Evolutionary conservation across 2,113 vertebrate species (phyloP).

Genomic region (Callipepla squamata): DNA sequence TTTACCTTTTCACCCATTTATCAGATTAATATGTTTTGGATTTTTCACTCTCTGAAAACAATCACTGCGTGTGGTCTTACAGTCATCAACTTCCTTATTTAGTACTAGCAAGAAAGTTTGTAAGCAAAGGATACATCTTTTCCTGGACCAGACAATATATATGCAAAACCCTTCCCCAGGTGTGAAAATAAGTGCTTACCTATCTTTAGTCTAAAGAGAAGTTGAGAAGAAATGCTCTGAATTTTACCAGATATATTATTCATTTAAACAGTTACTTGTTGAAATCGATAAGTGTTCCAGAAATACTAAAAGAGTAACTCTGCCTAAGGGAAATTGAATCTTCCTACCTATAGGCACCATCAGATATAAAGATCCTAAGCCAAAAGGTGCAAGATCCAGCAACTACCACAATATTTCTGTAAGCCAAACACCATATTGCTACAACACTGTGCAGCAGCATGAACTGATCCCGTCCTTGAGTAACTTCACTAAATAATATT

Average conservation of each 20-base stretch:
- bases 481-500: neutral
- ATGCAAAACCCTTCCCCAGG: neutral
- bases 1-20: slow-evolving; percentile 44
- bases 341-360: neutral
- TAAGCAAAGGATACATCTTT: neutral
- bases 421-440: neutral
- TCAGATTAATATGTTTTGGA: slow-evolving; percentile 9
- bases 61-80: neutral
- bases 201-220: neutral
- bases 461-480: neutral
- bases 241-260: neutral
- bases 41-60: slow-evolving; percentile 35
- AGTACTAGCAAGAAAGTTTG: neutral
- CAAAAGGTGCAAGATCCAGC: neutral
- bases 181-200: neutral
- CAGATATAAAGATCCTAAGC: neutral
- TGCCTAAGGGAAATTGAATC: neutral
- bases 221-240: neutral
- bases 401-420: neutral
- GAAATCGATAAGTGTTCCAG: neutral
- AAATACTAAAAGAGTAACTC: neutral
- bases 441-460: neutral
- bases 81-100: slow-evolving; percentile 26
- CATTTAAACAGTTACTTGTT: neutral
- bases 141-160: neutral